Percentiles rank a stretch among this genome's conserved stretches.
These are phyloP conservation scores for Ectemnius lituratus DNA, from an alignment of 2,888 invertebrate genomes.

Conservation along the genomic window DNA sequence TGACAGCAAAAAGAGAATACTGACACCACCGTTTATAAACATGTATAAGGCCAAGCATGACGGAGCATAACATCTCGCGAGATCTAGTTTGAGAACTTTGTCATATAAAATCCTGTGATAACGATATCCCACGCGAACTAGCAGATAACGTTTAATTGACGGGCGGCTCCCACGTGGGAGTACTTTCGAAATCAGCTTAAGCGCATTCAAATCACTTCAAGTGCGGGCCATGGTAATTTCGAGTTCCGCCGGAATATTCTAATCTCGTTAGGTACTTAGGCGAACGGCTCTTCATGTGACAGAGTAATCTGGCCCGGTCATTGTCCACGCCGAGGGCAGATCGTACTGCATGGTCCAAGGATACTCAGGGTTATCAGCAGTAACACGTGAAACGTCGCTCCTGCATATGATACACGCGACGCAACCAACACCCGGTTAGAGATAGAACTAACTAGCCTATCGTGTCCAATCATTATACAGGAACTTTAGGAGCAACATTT, in stretches of 20 bases:
- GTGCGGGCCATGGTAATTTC: slow-evolving; percentile 25
- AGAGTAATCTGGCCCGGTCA: slow-evolving; percentile 49
- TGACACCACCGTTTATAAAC: too few species aligned
- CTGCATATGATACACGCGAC: slow-evolving; percentile 25
- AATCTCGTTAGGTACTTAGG: slow-evolving; percentile 45
- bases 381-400: slow-evolving; percentile 32
- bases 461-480: slow-evolving; percentile 23
- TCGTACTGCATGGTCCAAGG: slow-evolving; percentile 26
- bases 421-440: slow-evolving; percentile 42
- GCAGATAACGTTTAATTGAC: too few species aligned
- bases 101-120: too few species aligned
- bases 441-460: slow-evolving; percentile 37
- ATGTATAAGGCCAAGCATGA: too few species aligned
- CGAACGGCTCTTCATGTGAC: slow-evolving; percentile 25
- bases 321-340: slow-evolving; percentile 45
- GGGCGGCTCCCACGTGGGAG: too few species aligned
- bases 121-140: too few species aligned
- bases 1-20: too few species aligned
- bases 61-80: too few species aligned
- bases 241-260: slow-evolving; percentile 24
- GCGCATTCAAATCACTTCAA: slow-evolving; percentile 9
- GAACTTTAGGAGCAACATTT: slow-evolving; percentile 18
- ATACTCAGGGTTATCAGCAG: slow-evolving; percentile 45
- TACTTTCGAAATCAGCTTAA: neutral
- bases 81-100: too few species aligned